Base-by-base conservation (phyloP, 2,888 invertebrate species). In the Eupeodes latifasciatus region DNA sequence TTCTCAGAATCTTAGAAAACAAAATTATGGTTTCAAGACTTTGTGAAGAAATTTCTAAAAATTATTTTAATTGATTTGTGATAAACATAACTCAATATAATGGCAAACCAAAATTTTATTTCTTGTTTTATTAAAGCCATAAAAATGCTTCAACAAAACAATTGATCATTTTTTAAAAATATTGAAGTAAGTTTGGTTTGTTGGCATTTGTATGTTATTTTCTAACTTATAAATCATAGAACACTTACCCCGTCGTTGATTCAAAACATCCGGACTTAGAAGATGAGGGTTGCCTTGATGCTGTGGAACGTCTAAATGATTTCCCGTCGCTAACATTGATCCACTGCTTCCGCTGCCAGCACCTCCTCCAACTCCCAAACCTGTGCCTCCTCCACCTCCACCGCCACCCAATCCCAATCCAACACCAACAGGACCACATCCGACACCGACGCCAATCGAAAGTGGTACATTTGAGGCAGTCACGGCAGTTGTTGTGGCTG, bases 261-360 rank as follows among this genome's bases (percentile, higher is more conserved):
- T 96, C 89, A 96, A 94, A 89, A 96, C 95, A 92, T 98, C 97
- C 34, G 98, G 98, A 92, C 97, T 97, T 67, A 98, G 95, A 89
- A 97, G 95, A 94, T 97, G 97, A n/a, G 96, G 96, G 91, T 96
- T 96, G 74, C 95, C 94, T 64, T 95, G 27, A 27, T 27, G 95
- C 91, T 96, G 95, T 9, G 97, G 97, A 80, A 97, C 95, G 90
- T 97, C 96, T 90, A 97, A 94, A 92, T 97, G 97, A 93, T 97
- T 97, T 81, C 97, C 97, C 27, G 95, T 95, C 36, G 94, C 94
- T 79, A 94, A 93, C 91, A 93, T 92, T 55, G 93, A 91, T 47
- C 91, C 85, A 62, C 90, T 91, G 36, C 91, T 84, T 40, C 36
- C 53, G 55, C 80, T 89, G 6, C 82, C 88, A 0, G 27, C 11